phyloP scores from a whole-genome alignment of 2,113 vertebrate genomes.

The Cyrtonyx montezumae region DNA sequence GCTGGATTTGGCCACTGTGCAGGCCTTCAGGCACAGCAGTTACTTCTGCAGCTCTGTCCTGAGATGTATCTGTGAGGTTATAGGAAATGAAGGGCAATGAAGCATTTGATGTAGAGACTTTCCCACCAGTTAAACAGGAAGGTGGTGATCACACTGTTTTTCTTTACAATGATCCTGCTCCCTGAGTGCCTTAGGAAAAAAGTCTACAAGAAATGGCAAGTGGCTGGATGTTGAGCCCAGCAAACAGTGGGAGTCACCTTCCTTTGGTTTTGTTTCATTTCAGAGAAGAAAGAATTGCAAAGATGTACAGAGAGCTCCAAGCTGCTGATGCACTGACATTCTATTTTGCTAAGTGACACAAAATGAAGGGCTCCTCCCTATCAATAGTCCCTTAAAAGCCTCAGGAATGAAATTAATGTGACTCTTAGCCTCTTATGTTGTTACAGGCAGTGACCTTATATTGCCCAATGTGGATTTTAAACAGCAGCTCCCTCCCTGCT shows the following conservation, averaged over 20 bases:
- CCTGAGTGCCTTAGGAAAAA: not conserved
- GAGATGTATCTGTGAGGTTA: accelerated
- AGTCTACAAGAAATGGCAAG: not conserved
- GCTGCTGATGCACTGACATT: not conserved
- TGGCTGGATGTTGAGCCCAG: not conserved
- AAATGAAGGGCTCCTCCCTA: not conserved
- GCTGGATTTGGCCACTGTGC: accelerated
- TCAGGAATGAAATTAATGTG: not conserved
- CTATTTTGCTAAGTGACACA: accelerated
- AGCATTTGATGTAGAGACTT: not conserved
- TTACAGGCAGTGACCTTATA: not conserved
- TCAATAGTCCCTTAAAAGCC: not conserved
- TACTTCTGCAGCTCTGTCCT: not conserved
- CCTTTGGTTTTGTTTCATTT: not conserved
- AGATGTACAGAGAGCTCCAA: not conserved
- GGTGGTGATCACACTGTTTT: not conserved
- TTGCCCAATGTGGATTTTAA: constrained; percentile 5
- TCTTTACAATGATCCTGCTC: not conserved
- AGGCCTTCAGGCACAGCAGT: accelerated
- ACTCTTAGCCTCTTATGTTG: not conserved
- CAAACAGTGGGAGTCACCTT: not conserved
- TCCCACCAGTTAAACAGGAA: not conserved
- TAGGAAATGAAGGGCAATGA: not conserved
- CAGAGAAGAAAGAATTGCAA: not conserved
- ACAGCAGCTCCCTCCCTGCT: not conserved